phyloP scores from a whole-genome alignment of 2,797 vertebrate genomes.

The Eupleurogrammus muticus region DNA sequence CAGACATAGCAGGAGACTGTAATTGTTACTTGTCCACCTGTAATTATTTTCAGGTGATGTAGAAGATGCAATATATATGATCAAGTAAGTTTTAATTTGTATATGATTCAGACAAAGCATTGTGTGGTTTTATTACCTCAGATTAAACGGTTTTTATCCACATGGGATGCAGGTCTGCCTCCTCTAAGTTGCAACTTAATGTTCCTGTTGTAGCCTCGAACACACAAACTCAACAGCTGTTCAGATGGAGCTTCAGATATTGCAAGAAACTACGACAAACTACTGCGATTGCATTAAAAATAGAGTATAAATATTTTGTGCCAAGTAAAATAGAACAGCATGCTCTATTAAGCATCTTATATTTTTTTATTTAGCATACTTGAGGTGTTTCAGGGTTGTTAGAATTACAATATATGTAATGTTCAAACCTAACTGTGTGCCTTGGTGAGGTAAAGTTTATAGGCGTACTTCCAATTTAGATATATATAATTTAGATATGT shows the following conservation, averaged over 20 bases:
- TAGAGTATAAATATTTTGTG: background rate
- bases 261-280: too few species aligned
- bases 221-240: too few species aligned
- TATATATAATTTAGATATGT: background rate
- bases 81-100: background rate
- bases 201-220: too few species aligned
- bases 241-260: too few species aligned
- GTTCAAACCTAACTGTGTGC: background rate
- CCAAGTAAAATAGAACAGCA: background rate
- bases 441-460: background rate
- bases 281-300: background rate
- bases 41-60: background rate
- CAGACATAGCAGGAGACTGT: too few species aligned
- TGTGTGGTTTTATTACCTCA: too few species aligned
- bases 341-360: background rate
- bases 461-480: background rate
- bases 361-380: background rate
- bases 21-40: too few species aligned
- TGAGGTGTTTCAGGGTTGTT: too few species aligned
- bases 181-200: too few species aligned
- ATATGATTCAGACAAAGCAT: too few species aligned
- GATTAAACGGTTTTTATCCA: too few species aligned
- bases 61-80: background rate
- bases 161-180: too few species aligned
- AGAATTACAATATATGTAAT: background rate